Percentiles rank a stretch among this genome's conserved stretches.
Evolutionary conservation across 2,113 vertebrate species (phyloP).

Genomic region (Phyllopteryx taeniolatus): DNA sequence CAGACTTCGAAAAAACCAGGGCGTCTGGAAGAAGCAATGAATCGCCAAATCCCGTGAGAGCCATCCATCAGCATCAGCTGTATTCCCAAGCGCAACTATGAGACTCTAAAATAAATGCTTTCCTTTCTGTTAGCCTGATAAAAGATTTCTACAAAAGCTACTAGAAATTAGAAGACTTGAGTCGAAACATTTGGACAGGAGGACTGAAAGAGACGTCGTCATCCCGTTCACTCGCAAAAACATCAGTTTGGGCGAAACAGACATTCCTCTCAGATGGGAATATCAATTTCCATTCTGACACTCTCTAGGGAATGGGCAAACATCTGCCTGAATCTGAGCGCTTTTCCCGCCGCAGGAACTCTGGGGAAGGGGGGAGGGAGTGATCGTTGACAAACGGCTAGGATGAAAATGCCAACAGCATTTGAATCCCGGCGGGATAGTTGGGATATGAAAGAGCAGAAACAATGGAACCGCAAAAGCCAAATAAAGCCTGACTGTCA

Average conservation of each 20-base stretch:
- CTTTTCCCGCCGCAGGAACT: not conserved
- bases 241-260: slow-evolving; percentile 1
- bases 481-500: slow-evolving; percentile 4
- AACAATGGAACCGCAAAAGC: slow-evolving; percentile 1
- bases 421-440: not conserved
- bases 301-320: slow-evolving; percentile 27
- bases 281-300: slow-evolving; percentile 23
- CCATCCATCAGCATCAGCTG: slow-evolving; percentile 54
- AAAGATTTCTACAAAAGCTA: slow-evolving; percentile 49
- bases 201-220: slow-evolving; percentile 14
- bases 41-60: slow-evolving; percentile 36
- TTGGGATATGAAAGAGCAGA: not conserved
- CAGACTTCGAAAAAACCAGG: slow-evolving; percentile 8
- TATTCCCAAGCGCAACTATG: slow-evolving; percentile 41
- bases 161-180: slow-evolving; percentile 30
- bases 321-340: slow-evolving; percentile 22
- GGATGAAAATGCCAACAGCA: not conserved
- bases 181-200: slow-evolving; percentile 18
- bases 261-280: slow-evolving; percentile 22
- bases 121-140: slow-evolving; percentile 51
- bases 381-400: not conserved
- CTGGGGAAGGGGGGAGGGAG: not conserved
- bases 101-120: slow-evolving; percentile 41
- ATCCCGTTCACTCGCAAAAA: not conserved
- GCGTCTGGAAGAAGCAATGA: slow-evolving; percentile 37